Evolutionary conservation across 2,888 invertebrate species (phyloP).

Genomic region (Gasteruption jaculator): DNA sequence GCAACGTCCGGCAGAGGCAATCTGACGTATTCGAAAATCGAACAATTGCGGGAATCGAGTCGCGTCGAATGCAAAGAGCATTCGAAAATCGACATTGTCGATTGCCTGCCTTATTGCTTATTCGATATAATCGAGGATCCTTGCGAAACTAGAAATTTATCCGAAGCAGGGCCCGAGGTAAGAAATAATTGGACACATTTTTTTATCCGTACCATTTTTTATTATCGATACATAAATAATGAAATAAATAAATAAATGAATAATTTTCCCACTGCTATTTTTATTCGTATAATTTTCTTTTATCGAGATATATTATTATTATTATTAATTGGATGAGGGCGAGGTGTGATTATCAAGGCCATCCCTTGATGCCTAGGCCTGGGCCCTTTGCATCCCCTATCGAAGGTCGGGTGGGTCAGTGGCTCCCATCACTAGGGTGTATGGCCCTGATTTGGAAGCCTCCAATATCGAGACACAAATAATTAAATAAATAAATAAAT

Average conservation of each 20-base stretch:
- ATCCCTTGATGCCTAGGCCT: too few relatives aligned
- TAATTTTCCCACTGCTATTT: slow-evolving; percentile 3
- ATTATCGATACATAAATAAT: slow-evolving; percentile 3
- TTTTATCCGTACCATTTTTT: too few relatives aligned
- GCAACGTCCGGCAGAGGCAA: slow-evolving; percentile 7
- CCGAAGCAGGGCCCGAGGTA: slow-evolving; percentile 31
- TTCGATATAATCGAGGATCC: slow-evolving; percentile 40
- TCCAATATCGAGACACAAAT: slow-evolving; percentile 1
- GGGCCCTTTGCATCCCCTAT: too few relatives aligned
- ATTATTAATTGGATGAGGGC: too few relatives aligned
- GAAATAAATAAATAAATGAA: not conserved
- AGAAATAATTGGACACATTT: too few relatives aligned
- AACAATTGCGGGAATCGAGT: slow-evolving; percentile 22
- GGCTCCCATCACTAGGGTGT: too few relatives aligned
- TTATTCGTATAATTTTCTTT: too few relatives aligned
- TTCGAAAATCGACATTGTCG: slow-evolving; percentile 13
- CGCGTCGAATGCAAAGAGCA: slow-evolving; percentile 28
- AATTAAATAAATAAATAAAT: not conserved
- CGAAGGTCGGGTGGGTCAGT: too few relatives aligned
- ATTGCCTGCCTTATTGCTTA: slow-evolving; percentile 34
- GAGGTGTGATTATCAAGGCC: too few relatives aligned
- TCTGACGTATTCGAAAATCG: slow-evolving; percentile 16
- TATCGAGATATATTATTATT: too few relatives aligned
- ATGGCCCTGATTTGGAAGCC: too few relatives aligned
- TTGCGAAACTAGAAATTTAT: slow-evolving; percentile 41